Conservation (phyloP, 2,797 vertebrate species). For the Knipowitschia caucasica region DNA sequence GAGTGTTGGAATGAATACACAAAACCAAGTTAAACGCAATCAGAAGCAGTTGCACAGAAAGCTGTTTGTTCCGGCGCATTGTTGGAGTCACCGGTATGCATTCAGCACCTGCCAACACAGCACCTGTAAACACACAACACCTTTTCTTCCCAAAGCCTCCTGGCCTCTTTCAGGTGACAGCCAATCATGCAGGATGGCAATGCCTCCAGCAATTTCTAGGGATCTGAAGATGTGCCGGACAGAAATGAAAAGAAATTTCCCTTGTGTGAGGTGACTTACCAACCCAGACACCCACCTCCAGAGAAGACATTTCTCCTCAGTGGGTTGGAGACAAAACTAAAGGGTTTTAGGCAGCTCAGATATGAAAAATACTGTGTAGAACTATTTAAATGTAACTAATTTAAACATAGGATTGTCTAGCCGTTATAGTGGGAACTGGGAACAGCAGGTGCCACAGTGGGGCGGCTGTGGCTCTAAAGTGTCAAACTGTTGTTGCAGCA, state of each 20-base stretch:
- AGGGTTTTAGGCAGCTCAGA: constrained; percentile 2
- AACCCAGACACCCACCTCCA: background rate
- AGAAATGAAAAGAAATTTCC: background rate
- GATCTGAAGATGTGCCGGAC: background rate
- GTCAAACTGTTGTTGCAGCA: too few species aligned
- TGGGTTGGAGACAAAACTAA: background rate
- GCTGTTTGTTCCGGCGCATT: constrained; percentile 14
- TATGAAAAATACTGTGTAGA: constrained; percentile 17
- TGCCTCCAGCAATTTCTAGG: constrained; percentile 17
- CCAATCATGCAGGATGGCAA: constrained; percentile 8
- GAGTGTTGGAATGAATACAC: constrained; percentile 10
- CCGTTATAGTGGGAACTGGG: too few species aligned
- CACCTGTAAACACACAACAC: constrained; percentile 27
- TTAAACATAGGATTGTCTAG: too few species aligned
- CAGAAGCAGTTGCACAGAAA: constrained; percentile 18
- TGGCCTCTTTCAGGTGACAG: constrained; percentile 13
- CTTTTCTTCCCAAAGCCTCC: constrained; percentile 17
- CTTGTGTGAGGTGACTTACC: background rate
- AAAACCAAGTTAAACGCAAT: constrained; percentile 16
- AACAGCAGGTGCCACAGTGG: too few species aligned
- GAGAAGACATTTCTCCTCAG: background rate
- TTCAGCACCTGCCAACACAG: constrained; percentile 28
- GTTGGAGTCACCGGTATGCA: constrained; percentile 18
- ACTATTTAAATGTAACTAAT: too few species aligned
- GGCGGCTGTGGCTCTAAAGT: too few species aligned